Evolutionary conservation across 1,140 invertebrate genomes (phyloP), one percentile per base, ranked within the genome.

Genomic region (Bombus pascuorum): DNA sequence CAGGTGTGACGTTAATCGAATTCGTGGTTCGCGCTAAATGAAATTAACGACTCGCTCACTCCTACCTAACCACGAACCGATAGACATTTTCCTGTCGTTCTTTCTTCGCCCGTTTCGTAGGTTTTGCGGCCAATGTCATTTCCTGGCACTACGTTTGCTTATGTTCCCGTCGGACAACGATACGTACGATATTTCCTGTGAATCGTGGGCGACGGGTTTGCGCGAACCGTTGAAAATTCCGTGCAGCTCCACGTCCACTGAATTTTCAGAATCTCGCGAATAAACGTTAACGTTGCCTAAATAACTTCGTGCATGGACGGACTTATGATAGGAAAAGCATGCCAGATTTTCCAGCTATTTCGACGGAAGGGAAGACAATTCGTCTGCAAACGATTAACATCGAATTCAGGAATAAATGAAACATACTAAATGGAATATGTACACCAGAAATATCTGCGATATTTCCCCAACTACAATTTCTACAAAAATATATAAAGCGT

Each of bases 41-140:
- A 91, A 94, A 94, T 94, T 94, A 94, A 94, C 93, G 91, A 93
- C 93, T 93, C 90, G 90, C 91, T 88, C 87, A 87, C 90, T 53
- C 3, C 86, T 87, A 79, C 77, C 89, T 87, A 85, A 78, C 82
- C 85, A 53, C 79, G 75, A 84, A 57, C 15, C 66, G 34, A 68
- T 85, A 85, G 85, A 87, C 74, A 78, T 13, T 32, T 66, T 18
- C 10, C 62, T 66, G 62, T 85, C 85, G 72, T 82, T 93, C 88
- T 89, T 89, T 72, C 83, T 86, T 53, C 74, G 39, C n/a, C 34
- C 4, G 12, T 39, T 71, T 25, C 34, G 18, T 39, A 32, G 15
- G 25, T 34, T 34, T 6, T 72, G 57, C 44, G 57, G 37, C 66
- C 59, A 28, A 62, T 81, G 80, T 59, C 62, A 70, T 65, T 62